Evolutionary conservation across 2,888 invertebrate species (phyloP).

Genomic region (Pterobdella sp.): DNA sequence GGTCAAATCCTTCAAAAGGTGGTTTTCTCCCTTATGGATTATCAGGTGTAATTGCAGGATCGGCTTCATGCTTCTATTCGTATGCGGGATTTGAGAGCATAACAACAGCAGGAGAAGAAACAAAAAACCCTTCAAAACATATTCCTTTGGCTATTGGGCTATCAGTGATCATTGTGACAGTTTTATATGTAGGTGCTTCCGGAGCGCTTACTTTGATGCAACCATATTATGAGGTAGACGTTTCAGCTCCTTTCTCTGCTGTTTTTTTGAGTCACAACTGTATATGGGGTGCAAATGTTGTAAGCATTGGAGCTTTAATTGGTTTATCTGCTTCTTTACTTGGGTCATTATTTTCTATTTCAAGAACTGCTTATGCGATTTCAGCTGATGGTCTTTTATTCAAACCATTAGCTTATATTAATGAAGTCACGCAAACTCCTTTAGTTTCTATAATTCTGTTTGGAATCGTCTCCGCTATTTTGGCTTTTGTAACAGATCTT

Average conservation of each 20-base stretch:
- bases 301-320: constrained; percentile 44
- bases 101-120: constrained; percentile 51
- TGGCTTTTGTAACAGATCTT: constrained; percentile 77
- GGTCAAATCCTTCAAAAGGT: constrained; percentile 56
- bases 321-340: constrained; percentile 51
- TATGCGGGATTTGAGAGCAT: constrained; percentile 51
- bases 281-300: constrained; percentile 43
- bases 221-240: constrained; percentile 42
- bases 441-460: constrained; percentile 46
- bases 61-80: constrained; percentile 51
- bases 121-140: constrained; percentile 46
- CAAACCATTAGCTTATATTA: constrained; percentile 62
- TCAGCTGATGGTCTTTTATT: constrained; percentile 78
- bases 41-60: constrained; percentile 48
- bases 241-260: constrained; percentile 43
- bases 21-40: constrained; percentile 46
- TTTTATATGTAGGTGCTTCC: constrained; percentile 45
- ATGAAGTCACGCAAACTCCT: constrained; percentile 63
- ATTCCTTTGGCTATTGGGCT: constrained; percentile 49
- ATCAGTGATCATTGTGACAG: constrained; percentile 43
- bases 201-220: constrained; percentile 46
- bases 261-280: constrained; percentile 42
- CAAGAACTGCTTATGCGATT: constrained; percentile 80
- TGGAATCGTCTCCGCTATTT: constrained; percentile 52
- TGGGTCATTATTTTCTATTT: constrained; percentile 75